phyloP scores from a whole-genome alignment of 2,888 invertebrate species.

The Coleophora flavipennella region DNA sequence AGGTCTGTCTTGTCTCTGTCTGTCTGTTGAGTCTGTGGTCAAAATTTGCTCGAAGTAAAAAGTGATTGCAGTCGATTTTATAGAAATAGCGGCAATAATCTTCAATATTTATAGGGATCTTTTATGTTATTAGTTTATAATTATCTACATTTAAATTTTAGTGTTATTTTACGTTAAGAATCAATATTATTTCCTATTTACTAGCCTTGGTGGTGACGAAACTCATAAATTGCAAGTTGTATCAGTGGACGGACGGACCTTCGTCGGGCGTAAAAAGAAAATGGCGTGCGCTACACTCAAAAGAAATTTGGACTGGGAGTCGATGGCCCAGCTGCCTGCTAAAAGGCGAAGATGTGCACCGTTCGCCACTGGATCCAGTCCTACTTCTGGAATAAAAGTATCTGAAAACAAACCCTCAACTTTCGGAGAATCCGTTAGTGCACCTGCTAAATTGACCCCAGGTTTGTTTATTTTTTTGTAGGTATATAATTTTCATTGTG shows the following conservation, averaged over 20 bases:
- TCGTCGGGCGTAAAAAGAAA: conserved; percentile 77
- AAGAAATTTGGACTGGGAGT: conserved; percentile 95
- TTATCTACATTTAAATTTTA: conserved; percentile 33
- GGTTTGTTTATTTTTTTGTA: conserved; percentile 76
- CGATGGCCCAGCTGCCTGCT: conserved; percentile 88
- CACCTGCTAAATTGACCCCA: conserved; percentile 85
- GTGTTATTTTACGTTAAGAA: conserved; percentile 34
- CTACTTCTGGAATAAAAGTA: conserved; percentile 65
- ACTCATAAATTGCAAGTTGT: conserved; percentile 33
- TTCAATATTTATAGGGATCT: conserved; percentile 49
- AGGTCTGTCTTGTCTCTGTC: too few relatives aligned
- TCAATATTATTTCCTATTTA: conserved; percentile 45
- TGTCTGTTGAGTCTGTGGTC: conserved; percentile 8
- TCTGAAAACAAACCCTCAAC: conserved; percentile 79
- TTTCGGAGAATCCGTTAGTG: conserved; percentile 86
- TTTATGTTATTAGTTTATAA: conserved; percentile 32
- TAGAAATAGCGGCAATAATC: conserved; percentile 48
- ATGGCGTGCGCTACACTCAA: conserved; percentile 99
- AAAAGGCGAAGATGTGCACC: conserved; percentile 94
- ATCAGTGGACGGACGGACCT: conserved; percentile 51
- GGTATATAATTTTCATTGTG: background rate
- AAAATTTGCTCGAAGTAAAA: conserved; percentile 46
- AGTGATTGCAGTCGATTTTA: conserved; percentile 39
- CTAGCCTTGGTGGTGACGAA: conserved; percentile 35
- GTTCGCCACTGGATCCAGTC: conserved; percentile 77